Base-by-base conservation (phyloP, 2,113 vertebrate genomes). In the Bufo bufo region DNA sequence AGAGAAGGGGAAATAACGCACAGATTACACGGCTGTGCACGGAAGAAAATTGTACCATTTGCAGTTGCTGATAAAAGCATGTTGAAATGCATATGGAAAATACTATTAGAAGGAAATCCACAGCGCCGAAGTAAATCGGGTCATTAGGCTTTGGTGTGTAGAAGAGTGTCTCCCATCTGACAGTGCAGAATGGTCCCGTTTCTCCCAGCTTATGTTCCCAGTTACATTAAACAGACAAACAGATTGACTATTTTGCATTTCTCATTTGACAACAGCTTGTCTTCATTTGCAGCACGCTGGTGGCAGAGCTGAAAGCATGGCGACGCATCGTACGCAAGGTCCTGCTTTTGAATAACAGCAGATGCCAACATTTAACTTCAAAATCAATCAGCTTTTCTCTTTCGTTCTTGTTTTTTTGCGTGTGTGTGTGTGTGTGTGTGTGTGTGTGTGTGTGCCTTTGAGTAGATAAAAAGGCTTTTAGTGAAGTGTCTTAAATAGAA, bases 81-180 rank as follows among this genome's bases (percentile, higher is more conserved):
- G 95, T 95, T 96, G 93, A 93, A 94, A 94, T 97, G 94, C 97
- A 97, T 97, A 98, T 97, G 97, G 96, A 94, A 96, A 95, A 95
- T 93, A 95, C 95, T 96, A 97, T 98, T 97, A 97, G 95, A 94
- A 96, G 92, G 93, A 95, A 94, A 95, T 96, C 96, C 94, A 92
- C 94, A 96, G 95, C 90, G 95, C 95, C 95, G 92, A 95, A 97
- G 97, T 97, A 96, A 97, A 98, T 98, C 93, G 96, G 97, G 96
- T 98, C 97, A 99, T 99, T 99, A 98, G 97, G 96, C 96, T 97
- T 96, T 96, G 94, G 95, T 97, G 97, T 98, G 97, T 96, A 95
- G 95, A 96, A 96, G 96, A 96, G 95, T 93, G 94, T 95, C 95
- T 96, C 96, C 97, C 97, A 97, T 97, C 96, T 98, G 98, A 99